Base-by-base conservation (phyloP, 1,140 invertebrate species). In the Onthophagus taurus region DNA sequence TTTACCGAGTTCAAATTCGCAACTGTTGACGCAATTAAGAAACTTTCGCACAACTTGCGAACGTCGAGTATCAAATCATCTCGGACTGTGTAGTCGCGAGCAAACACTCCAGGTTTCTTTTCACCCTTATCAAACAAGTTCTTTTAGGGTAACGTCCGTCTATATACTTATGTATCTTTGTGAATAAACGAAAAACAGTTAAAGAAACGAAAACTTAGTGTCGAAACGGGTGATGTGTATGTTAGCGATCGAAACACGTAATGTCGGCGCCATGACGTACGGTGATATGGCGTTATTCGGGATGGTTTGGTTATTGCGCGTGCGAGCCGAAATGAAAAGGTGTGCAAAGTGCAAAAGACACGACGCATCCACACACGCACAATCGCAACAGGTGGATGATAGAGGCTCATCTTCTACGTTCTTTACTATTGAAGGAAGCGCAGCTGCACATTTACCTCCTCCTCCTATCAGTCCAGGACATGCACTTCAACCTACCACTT, bases 251-350 rank as follows among this genome's bases (percentile, higher is more conserved):
- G 30, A 31, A 20, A 45, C 31, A 18, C 35, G 44, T 29, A 24
- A 45, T 45, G 44, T 45, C 24, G 24, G 31, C 8, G 48, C 54
- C 49, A 61, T 61, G 59, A 58, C 44, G 53, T 49, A 49, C 34
- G 47, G 48, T 17, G 47, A 49, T 67, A 85, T 85, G 82, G 83
- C 83, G 72, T 77, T 86, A 51, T 86, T 86, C 72, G 83, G 82
- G 65, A 81, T 85, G 77, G 80, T 85, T 68, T 85, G 82, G 82
- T 69, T 85, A 63, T 68, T 85, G 63, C 77, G 81, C 49, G 75
- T 84, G 63, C 79, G 81, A 60, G 76, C 80, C 47, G 80, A 82
- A 62, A 76, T 83, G 64, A 80, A 78, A 61, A 74, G 77, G 37
- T 82, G 79, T 63, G 72, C 77, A 31, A 78, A 78, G 50, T 82